phyloP scores from a whole-genome alignment of 2,888 invertebrate genomes.

The Agrilus mali region DNA sequence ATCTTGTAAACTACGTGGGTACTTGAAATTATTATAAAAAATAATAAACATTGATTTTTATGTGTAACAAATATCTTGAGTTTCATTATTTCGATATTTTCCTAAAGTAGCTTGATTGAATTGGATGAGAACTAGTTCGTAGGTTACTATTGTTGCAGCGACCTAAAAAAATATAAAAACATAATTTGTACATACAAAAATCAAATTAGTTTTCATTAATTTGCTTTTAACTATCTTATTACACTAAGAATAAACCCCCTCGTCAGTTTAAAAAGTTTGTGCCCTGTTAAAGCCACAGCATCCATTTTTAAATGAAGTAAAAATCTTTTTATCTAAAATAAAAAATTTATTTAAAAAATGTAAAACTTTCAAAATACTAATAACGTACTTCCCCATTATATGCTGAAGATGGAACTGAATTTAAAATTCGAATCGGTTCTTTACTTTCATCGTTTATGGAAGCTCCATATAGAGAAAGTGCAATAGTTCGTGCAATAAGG shows the following conservation, averaged over 20 bases:
- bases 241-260: conserved; percentile 7
- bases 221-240: not conserved
- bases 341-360: not conserved
- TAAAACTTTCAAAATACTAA: no score
- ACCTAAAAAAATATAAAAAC: conserved; percentile 16
- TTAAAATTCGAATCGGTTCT: conserved; percentile 34
- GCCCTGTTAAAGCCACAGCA: conserved; percentile 6
- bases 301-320: conserved; percentile 6
- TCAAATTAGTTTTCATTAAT: no score
- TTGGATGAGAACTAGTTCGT: conserved; percentile 27
- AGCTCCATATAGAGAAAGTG: conserved; percentile 27
- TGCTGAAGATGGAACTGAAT: conserved; percentile 47
- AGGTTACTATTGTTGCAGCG: conserved; percentile 25
- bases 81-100: not conserved
- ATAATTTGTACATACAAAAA: no score
- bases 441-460: conserved; percentile 28
- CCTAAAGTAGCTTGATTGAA: conserved; percentile 11
- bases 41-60: no score
- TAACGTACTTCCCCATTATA: conserved; percentile 47
- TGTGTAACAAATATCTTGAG: no score
- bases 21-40: no score
- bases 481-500: conserved; percentile 44
- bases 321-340: conserved; percentile 6
- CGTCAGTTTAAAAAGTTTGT: conserved; percentile 9
- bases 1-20: no score